Evolutionary conservation across 2,888 invertebrate species (phyloP), one percentile per base, ranked within the genome.

Genomic region (Melanophora roralis): DNA sequence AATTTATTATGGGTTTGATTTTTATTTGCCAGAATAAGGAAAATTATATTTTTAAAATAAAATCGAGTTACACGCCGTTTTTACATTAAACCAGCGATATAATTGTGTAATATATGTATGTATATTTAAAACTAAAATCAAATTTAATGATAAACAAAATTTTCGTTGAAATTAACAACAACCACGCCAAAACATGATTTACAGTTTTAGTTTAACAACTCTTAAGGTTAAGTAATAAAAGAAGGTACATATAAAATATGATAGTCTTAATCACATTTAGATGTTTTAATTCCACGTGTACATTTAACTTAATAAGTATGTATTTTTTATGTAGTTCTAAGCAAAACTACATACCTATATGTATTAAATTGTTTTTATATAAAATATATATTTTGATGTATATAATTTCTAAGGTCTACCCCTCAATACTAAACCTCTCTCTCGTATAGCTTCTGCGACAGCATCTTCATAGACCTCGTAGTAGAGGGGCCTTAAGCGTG

Each of bases 381-480:
- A 40, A 36, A 51, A 53, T 57, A 5, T 5, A 19, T 36, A 45
- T 27, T 19, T 5, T 27, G 6, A 3, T 5, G 27, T 27, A 6
- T n/a, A 16, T 47, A 16, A 12, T 62, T 47, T 62, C 62, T 72
- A 79, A 72, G 79, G 79, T 53, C 67, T 72, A 32, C 75, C 68
- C 40, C 78, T 76, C 36, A 83, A 55, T 21, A 79, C 74, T 40
- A 84, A 68, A 9, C 84, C 84, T 27, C 80, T 78, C 34, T 78
- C 82, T 23, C 81, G 40, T 43, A 83, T 78, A 1, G 81, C 83
- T 38, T 81, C 78, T 16, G 73, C 75, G 6, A 82, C 73, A 43
- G 83, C 84, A 49, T 84, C 84, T 59, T 83, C 82, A 65, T 81
- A 82, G 0, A 83, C 69, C n/a, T 69, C 68, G 36, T 73, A 59